Base-by-base conservation (phyloP, 2,797 vertebrate genomes). In the Aeoliscus strigatus region DNA sequence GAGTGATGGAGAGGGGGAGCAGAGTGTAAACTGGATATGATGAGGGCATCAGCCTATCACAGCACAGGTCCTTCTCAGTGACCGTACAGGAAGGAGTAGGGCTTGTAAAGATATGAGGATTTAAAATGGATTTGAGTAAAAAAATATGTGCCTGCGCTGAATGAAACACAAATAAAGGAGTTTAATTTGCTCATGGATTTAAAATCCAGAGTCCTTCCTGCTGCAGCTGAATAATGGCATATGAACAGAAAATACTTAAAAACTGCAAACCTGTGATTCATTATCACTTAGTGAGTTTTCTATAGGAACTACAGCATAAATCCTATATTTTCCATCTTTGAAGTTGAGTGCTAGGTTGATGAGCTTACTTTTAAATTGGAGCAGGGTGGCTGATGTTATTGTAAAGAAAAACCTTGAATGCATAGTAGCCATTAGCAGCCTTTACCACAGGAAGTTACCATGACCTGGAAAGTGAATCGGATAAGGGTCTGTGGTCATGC, bases 341-440 rank as follows among this genome's bases (percentile, higher is more conserved):
- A 21, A 21, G 18, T 21, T 3, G 3, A 21, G 18, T 21, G 3
- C 6, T 3, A 21, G 18, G 18, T 21, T 3, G 18, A 21, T 21
- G 18, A 21, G 3, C 18, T 21, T 6, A 21, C 18, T 21, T 21
- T 21, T 21, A 36, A 49, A 66, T 38, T 39, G 10, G 36, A 27
- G 13, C 32, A 28, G 18, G 34, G 55, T 39, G 18, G 51, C 27
- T 23, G 33, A 48, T 8, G 39, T 18, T 17, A 2, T 14, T 14
- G 12, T 12, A 27, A 43, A 38, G 15, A 26, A 32, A 46, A 34
- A 21, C 18, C 18, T 21, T 8, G 49, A 27, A 49, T 16, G 23
- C 49, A 47, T 55, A 60, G 55, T 14, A 34, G 50, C 68, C 61
- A 69, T 76, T 75, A 77, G 46, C 32, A 1, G 36, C 35, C 32